Evolutionary conservation across 2,888 invertebrate species (phyloP), one percentile per base, ranked within the genome.

Genomic region (Lochmaea crataegi): DNA sequence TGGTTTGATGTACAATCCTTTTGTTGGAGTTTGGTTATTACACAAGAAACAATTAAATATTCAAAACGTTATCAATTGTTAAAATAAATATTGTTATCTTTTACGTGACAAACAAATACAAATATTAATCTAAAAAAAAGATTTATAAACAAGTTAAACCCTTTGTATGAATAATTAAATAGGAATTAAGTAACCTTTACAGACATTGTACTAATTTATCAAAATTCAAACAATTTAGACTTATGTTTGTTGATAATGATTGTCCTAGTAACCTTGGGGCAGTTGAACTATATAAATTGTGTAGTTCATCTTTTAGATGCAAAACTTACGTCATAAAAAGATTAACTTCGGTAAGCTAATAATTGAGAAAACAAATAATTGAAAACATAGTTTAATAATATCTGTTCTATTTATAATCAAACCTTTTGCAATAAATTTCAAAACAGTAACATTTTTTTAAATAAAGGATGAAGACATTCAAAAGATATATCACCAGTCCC

Each of bases 321-420:
- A 53, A 16, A 53, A 51, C n/a, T n/a, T n/a, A 51, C n/a, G 16
- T 53, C 16, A 53, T 2, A 16, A 18, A 10, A 53, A 16, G 0
- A 16, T 53, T 53, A 53, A 7, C 18, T 53, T 18, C 16, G 16
- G 10, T 53, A 53, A 16, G 1, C 18, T 11, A 18, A n/a, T n/a
- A n/a, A 18, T 53, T 53, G 53, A 53, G n/a, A 53, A 53, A 53
- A 53, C 10, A 53, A 53, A 18, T 53, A 53, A 18, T 53, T 18
- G 18, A 18, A 53, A 18, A 53, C 16, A 45, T 12, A 53, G 18
- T 18, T 53, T 53, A 14, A 14, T 45, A 45, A 45, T 45, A 45
- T 48, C n/a, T 7, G 32, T 9, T 38, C 32, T 38, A 48, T 48
- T 14, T 48, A 14, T 48, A 48, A 48, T 48, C 12, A 11, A 12